Percentiles rank a stretch among this genome's conserved stretches.
phyloP scores from a whole-genome alignment of 1,140 invertebrate genomes.

The Periplaneta americana region DNA sequence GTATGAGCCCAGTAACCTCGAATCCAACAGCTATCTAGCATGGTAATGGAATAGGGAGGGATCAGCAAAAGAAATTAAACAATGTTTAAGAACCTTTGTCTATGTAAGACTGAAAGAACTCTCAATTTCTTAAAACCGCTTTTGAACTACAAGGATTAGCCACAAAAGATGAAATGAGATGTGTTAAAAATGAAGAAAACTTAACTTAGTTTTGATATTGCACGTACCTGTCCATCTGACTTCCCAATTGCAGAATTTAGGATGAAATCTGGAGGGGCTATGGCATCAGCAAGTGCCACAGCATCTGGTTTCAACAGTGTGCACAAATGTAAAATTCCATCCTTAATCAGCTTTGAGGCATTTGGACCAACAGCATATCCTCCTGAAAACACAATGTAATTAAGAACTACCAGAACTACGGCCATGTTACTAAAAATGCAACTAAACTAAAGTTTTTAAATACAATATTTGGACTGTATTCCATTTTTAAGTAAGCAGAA shows the following conservation, averaged over 20 bases:
- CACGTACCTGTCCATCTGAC: conserved; percentile 64
- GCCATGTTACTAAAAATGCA: background rate
- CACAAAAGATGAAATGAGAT: too few relatives aligned
- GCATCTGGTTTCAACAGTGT: conserved; percentile 61
- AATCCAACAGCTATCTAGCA: too few relatives aligned
- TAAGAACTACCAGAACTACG: background rate
- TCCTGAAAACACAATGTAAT: conserved; percentile 18
- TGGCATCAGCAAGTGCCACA: conserved; percentile 70
- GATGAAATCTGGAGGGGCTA: conserved; percentile 87
- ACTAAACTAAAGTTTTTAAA: background rate
- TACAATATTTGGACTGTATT: too few relatives aligned
- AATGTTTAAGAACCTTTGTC: too few relatives aligned
- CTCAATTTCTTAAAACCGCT: too few relatives aligned
- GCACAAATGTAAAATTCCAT: conserved; percentile 56
- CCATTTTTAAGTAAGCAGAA: too few relatives aligned
- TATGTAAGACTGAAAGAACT: too few relatives aligned
- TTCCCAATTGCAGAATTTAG: conserved; percentile 72
- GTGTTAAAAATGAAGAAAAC: too few relatives aligned
- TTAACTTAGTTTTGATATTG: background rate
- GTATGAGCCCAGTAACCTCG: too few relatives aligned
- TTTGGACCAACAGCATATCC: conserved; percentile 28
- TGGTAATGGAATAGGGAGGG: too few relatives aligned
- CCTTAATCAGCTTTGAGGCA: conserved; percentile 14
- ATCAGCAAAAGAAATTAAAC: too few relatives aligned
- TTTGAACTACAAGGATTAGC: too few relatives aligned